Conservation (phyloP, 2,888 invertebrate species). For the Hofmannophila pseudospretella region DNA sequence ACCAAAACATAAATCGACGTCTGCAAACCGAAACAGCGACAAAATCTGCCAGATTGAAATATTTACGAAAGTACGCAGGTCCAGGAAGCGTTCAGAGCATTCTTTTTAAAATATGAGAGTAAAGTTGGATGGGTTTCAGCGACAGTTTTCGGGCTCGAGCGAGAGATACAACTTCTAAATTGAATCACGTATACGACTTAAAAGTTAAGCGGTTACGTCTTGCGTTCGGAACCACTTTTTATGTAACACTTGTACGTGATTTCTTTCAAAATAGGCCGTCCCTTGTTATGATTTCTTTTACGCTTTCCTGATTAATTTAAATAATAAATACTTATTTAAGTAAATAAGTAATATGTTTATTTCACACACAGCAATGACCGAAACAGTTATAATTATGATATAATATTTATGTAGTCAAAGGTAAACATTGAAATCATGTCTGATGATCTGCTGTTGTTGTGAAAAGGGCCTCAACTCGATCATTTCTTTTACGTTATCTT, state of each 20-base stretch:
- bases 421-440: too few species aligned
- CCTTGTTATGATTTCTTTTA: conserved; percentile 52
- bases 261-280: conserved; percentile 50
- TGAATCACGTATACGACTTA: conserved; percentile 76
- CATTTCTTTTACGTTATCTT: too few species aligned
- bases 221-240: conserved; percentile 66
- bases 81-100: conserved; percentile 21
- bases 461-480: too few species aligned
- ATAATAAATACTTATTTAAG: too few species aligned
- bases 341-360: too few species aligned
- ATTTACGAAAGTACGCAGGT: conserved; percentile 10
- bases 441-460: too few species aligned
- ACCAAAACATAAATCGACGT: conserved; percentile 10
- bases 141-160: conserved; percentile 57
- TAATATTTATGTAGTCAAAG: too few species aligned
- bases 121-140: conserved; percentile 58
- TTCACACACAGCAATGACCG: too few species aligned
- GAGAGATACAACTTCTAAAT: conserved; percentile 68
- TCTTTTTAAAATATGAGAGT: conserved; percentile 54
- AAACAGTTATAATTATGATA: too few species aligned
- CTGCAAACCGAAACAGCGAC: conserved; percentile 5
- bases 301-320: conserved; percentile 46
- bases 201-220: conserved; percentile 74
- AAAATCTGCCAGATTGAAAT: conserved; percentile 11
- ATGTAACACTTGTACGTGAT: conserved; percentile 62